Evolutionary conservation across 2,888 invertebrate species (phyloP).

Genomic region (Automeris io): DNA sequence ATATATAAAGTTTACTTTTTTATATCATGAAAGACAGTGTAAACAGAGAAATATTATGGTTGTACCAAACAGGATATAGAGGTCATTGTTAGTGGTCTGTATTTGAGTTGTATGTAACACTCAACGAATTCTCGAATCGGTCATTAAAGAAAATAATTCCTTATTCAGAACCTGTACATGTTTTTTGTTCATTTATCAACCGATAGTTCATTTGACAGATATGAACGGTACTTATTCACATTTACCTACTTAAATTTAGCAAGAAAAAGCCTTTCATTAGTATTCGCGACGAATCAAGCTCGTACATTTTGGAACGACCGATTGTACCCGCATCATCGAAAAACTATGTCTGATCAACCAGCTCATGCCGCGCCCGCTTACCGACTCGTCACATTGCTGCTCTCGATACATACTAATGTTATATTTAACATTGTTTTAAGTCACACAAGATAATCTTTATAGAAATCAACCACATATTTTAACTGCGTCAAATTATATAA

Average conservation of each 20-base stretch:
- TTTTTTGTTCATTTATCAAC: constrained; percentile 1
- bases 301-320: constrained; percentile 43
- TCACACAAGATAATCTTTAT: constrained; percentile 18
- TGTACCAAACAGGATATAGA: no score
- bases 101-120: no score
- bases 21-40: no score
- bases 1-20: no score
- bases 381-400: constrained; percentile 39
- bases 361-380: constrained; percentile 47
- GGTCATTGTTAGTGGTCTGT: no score
- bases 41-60: no score
- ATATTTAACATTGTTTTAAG: constrained; percentile 35
- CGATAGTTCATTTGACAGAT: not conserved
- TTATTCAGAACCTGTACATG: no score
- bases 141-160: no score
- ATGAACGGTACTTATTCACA: constrained; percentile 10
- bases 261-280: constrained; percentile 49
- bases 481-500: no score
- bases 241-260: constrained; percentile 20
- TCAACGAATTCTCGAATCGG: no score
- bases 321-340: constrained; percentile 55
- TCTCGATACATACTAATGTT: constrained; percentile 63
- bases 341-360: constrained; percentile 42
- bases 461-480: no score
- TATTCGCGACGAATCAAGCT: constrained; percentile 46